phyloP scores from a whole-genome alignment of 2,797 vertebrate species.

The Propithecus deckenii region DNA sequence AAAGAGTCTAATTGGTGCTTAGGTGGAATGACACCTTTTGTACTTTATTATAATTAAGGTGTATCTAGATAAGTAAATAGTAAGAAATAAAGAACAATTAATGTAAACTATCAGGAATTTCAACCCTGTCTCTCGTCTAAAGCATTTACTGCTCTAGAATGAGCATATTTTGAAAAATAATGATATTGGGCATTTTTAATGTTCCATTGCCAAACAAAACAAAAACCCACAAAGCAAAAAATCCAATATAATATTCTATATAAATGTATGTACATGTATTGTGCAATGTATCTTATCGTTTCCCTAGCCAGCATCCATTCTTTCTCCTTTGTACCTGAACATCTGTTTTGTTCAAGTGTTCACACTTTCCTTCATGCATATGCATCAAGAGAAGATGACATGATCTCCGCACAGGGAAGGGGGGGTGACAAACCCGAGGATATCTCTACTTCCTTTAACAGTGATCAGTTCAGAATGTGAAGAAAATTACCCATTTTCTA shows the following conservation, averaged over 20 bases:
- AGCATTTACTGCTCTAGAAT: not conserved
- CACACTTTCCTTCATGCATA: not conserved
- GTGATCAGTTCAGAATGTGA: not conserved
- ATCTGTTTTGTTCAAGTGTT: not conserved
- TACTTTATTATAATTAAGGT: not conserved
- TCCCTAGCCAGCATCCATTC: not conserved
- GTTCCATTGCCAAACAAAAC: not conserved
- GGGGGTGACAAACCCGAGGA: not conserved
- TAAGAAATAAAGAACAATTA: not conserved
- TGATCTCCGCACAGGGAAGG: not conserved
- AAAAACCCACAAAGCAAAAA: not conserved
- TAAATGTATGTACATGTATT: not conserved
- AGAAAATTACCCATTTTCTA: not conserved
- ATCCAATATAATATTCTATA: not conserved
- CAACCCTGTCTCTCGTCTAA: not conserved
- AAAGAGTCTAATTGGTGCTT: not conserved
- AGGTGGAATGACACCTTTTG: not conserved
- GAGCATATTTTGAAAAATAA: not conserved
- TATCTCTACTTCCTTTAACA: not conserved
- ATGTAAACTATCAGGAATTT: not conserved
- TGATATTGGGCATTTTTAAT: not conserved
- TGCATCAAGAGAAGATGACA: not conserved
- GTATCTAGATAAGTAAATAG: not conserved
- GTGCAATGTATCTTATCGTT: not conserved
- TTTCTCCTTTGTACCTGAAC: not conserved